A percentile compares a stretch with the other conserved stretches of the same genome.
Evolutionary conservation across 2,797 vertebrate species (phyloP).

Genomic region (Pangasius macronema): DNA sequence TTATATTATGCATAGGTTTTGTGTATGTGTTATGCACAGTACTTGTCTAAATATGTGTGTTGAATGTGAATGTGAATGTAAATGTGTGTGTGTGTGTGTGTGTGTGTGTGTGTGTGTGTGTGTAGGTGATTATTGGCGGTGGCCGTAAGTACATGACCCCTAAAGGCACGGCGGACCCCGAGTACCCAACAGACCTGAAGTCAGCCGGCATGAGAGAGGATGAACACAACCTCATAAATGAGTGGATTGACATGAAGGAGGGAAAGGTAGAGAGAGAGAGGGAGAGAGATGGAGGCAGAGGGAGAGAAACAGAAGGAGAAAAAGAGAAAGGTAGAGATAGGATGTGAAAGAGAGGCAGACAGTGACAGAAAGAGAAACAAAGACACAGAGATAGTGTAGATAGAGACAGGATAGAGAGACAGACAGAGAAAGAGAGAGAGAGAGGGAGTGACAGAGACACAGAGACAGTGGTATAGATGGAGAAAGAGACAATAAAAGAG

Average conservation of each 20-base stretch:
- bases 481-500: not conserved
- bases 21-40: not conserved
- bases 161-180: constrained; percentile 70
- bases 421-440: not conserved
- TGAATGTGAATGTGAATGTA: not conserved
- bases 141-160: constrained; percentile 82
- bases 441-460: not conserved
- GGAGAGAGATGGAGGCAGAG: not conserved
- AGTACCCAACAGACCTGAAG: constrained; percentile 66
- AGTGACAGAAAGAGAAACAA: not conserved
- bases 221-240: constrained; percentile 70
- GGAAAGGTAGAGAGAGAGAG: constrained; percentile 66
- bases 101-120: constrained; percentile 10
- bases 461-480: not conserved
- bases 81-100: not conserved
- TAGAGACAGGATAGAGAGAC: not conserved
- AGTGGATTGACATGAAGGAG: constrained; percentile 71
- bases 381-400: not conserved
- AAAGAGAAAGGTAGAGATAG: not conserved
- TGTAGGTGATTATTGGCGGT: constrained; percentile 79
- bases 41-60: not conserved
- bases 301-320: not conserved
- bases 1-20: not conserved
- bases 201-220: constrained; percentile 70
- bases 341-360: not conserved